Conservation (phyloP, 1,140 invertebrate genomes). For the Caenorhabditis remanei region DNA sequence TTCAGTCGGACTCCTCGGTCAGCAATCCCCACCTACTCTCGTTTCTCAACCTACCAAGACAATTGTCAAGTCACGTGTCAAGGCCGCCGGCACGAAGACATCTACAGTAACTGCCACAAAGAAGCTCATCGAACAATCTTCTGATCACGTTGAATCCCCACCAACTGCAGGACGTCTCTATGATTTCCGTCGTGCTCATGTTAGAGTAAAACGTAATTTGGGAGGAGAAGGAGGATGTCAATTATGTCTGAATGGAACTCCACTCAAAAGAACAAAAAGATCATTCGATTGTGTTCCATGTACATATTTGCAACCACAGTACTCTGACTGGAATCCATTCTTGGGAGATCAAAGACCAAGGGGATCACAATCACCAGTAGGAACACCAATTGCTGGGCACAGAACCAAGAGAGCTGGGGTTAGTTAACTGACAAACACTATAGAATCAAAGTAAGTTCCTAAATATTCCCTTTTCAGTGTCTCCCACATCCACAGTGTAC, state of each 20-base stretch:
- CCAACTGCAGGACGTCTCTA: constrained; percentile 63
- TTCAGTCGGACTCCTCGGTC: constrained; percentile 29
- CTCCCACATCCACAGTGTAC: constrained; percentile 68
- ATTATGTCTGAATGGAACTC: constrained; percentile 64
- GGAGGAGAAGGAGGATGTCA: constrained; percentile 39
- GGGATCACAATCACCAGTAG: constrained; percentile 64
- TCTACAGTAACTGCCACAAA: constrained; percentile 1
- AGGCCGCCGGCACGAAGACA: constrained; percentile 43
- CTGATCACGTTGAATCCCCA: constrained; percentile 30
- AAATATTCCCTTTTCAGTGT: constrained; percentile 46
- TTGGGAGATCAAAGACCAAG: constrained; percentile 13
- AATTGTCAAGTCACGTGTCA: background rate
- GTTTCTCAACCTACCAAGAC: background rate
- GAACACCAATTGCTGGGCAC: constrained; percentile 37
- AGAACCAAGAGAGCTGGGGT: constrained; percentile 66
- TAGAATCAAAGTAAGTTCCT: too few species aligned
- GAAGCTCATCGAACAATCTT: constrained; percentile 16
- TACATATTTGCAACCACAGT: constrained; percentile 67
- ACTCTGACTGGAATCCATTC: constrained; percentile 53
- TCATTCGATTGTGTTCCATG: constrained; percentile 63
- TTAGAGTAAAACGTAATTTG: constrained; percentile 56
- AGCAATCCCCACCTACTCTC: constrained; percentile 12
- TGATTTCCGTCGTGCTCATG: constrained; percentile 48
- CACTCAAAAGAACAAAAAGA: constrained; percentile 58
- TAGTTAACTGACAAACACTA: background rate